Evolutionary conservation across 1,140 invertebrate species (phyloP), one percentile per base, ranked within the genome.

Genomic region (Phenacoccus solenopsis): DNA sequence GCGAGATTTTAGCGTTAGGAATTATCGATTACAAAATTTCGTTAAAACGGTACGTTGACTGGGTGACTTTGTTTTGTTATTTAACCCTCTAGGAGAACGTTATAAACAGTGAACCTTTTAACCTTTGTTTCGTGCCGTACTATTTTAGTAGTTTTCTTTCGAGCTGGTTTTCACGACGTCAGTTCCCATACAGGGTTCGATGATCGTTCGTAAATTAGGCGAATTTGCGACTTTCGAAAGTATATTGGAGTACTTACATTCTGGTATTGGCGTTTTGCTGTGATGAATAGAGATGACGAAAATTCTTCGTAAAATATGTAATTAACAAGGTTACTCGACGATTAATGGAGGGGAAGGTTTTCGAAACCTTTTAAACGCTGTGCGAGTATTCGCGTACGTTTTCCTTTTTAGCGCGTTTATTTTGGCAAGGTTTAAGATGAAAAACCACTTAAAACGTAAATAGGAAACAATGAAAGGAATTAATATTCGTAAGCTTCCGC

Each of bases 361-460:
- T 49, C 3, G 20, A 49, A 49, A 49, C 38, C 38, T 49, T 49
- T 49, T 49, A 49, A 49, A 49, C 16, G 16, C 3, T n/a, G 38
- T n/a, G 38, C 38, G 38, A 16, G 16, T 49, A 49, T 49, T 49
- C 20, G 38, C 16, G 38, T 13, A 13, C 5, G 38, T 49, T 49
- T 49, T 49, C 3, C 38, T n/a, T n/a, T n/a, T 32, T 32, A 5
- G 13, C 13, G 38, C 3, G 12, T 49, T 49, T 16, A 49, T 49
- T n/a, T 49, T n/a, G 38, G 20, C 20, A 49, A n/a, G n/a, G n/a
- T n/a, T 49, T 49, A 49, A 49, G 38, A 49, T 49, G 38, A 49
- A 49, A 49, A 49, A 49, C 38, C 38, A 49, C 38, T 49, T 49
- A 49, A n/a, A 49, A 49, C 38, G 38, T 49, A n/a, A n/a, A n/a